Conservation (phyloP, 1,140 invertebrate genomes). For the Scaptodrosophila lebanonensis region DNA sequence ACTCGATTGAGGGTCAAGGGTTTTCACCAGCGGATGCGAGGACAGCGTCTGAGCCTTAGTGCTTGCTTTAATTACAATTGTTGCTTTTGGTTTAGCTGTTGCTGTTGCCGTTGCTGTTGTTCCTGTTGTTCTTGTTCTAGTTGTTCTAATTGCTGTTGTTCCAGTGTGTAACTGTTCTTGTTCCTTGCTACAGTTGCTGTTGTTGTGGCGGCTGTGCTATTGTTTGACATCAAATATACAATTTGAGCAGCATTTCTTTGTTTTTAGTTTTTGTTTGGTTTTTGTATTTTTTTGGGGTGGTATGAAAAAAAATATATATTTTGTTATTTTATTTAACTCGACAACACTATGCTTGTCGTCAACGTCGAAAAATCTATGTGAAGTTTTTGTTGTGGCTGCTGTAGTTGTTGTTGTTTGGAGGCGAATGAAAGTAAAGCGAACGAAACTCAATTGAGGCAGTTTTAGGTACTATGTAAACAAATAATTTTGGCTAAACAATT, state of each 20-base stretch:
- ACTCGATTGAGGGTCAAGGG: too few species aligned
- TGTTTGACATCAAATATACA: slow-evolving; percentile 56
- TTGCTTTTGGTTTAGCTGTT: not conserved
- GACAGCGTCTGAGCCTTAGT: too few species aligned
- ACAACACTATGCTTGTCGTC: slow-evolving; percentile 7
- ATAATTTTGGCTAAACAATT: slow-evolving; percentile 70
- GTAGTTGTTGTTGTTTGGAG: slow-evolving; percentile 20
- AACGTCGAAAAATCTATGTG: slow-evolving; percentile 1
- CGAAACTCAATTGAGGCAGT: slow-evolving; percentile 42
- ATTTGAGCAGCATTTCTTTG: slow-evolving; percentile 60
- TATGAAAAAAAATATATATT: slow-evolving; percentile 3
- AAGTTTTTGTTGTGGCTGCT: slow-evolving; percentile 1
- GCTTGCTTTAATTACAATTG: not conserved
- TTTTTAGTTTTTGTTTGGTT: slow-evolving; percentile 21
- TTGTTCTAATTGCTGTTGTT: slow-evolving; percentile 14
- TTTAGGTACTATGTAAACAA: slow-evolving; percentile 66
- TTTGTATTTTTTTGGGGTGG: slow-evolving; percentile 8
- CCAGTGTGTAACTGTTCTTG: slow-evolving; percentile 13
- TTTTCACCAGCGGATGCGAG: too few species aligned
- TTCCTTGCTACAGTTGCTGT: slow-evolving; percentile 12
- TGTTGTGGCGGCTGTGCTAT: slow-evolving; percentile 21
- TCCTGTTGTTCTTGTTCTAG: slow-evolving; percentile 22
- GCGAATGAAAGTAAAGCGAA: slow-evolving; percentile 12
- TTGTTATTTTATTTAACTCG: too few species aligned
- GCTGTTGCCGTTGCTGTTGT: slow-evolving; percentile 2